A percentile compares a stretch with the other conserved stretches of the same genome.
Evolutionary conservation across 2,113 vertebrate species (phyloP).

Genomic region (Heterochromis multidens): DNA sequence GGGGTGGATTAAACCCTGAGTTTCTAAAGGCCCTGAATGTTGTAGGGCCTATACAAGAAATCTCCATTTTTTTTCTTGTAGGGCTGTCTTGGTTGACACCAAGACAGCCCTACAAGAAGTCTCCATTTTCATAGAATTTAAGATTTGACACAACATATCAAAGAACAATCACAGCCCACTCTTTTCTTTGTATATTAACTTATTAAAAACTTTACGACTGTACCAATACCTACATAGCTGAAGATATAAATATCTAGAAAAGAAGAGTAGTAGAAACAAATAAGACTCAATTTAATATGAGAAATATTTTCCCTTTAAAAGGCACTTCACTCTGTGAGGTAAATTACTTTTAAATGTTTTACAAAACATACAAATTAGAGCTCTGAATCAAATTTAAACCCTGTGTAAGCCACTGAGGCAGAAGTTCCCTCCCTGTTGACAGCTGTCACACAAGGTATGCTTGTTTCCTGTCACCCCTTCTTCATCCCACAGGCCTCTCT

Average conservation of each 20-base stretch:
- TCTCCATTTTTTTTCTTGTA: no score
- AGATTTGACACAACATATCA: not conserved
- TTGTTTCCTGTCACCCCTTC: constrained; percentile 1
- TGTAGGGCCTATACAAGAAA: no score
- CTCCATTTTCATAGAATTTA: not conserved
- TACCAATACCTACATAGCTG: not conserved
- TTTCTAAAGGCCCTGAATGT: no score
- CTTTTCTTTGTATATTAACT: not conserved
- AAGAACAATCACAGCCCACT: not conserved
- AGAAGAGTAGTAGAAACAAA: not conserved
- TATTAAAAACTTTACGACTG: not conserved
- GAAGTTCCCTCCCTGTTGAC: not conserved
- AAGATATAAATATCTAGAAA: not conserved
- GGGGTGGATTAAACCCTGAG: no score
- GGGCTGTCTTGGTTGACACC: no score
- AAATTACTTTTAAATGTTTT: not conserved
- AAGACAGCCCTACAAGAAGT: not conserved
- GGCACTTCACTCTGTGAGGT: not conserved
- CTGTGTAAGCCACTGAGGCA: not conserved
- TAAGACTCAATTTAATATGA: not conserved
- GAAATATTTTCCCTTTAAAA: not conserved
- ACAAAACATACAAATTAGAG: not conserved
- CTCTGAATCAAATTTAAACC: not conserved
- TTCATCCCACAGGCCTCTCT: not conserved
- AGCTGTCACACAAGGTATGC: constrained; percentile 20